A percentile compares a stretch with the other conserved stretches of the same genome.
phyloP scores from a whole-genome alignment of 2,888 invertebrate species.

The Trachelus iudaicus region DNA sequence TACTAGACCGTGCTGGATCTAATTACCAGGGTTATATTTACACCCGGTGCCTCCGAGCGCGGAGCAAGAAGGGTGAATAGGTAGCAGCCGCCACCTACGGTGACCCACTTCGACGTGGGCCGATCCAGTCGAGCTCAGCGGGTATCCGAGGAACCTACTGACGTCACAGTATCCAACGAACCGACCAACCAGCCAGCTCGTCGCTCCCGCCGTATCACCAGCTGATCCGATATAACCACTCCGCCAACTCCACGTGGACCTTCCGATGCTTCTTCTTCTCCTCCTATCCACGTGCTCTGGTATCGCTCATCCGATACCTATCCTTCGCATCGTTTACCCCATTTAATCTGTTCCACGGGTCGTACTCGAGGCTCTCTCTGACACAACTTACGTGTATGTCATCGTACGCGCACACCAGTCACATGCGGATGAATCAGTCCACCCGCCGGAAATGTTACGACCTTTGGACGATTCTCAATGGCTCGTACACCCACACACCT shows the following conservation, averaged over 20 bases:
- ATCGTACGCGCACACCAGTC: neutral
- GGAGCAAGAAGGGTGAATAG: neutral
- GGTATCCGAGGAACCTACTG: conserved; percentile 22
- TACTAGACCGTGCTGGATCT: conserved; percentile 16
- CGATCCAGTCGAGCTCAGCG: conserved; percentile 5
- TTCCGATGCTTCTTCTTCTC: neutral
- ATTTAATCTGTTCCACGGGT: neutral
- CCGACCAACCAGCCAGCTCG: conserved; percentile 21
- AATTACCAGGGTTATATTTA: conserved; percentile 20
- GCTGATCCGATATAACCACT: conserved; percentile 26
- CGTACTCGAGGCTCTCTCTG: neutral
- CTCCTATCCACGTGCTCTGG: neutral
- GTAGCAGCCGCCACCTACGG: conserved; percentile 1
- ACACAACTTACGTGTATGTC: neutral
- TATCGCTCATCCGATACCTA: neutral
- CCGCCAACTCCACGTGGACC: neutral
- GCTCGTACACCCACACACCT: neutral
- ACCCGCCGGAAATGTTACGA: neutral
- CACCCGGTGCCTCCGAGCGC: conserved; percentile 3
- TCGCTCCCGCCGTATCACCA: conserved; percentile 22
- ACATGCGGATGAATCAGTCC: neutral
- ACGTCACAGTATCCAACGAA: conserved; percentile 28
- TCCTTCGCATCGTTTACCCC: neutral
- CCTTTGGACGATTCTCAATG: neutral
- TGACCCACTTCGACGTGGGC: conserved; percentile 8